Evolutionary conservation across 2,113 vertebrate genomes (phyloP).

Genomic region (Oxyura jamaicensis): DNA sequence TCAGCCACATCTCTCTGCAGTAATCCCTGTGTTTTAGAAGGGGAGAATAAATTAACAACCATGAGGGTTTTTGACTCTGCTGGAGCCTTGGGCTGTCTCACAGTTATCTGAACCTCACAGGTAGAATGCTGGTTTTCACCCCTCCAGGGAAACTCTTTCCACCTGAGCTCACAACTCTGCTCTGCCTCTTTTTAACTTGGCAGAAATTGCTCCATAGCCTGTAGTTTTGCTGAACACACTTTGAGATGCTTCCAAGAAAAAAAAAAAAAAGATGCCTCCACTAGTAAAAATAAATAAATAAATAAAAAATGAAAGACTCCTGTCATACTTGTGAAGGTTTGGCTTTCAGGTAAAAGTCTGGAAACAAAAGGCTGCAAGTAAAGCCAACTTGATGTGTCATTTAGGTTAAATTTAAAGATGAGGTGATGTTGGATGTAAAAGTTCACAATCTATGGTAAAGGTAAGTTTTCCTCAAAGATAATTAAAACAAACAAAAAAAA

Average conservation of each 20-base stretch:
- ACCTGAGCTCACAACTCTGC: background rate
- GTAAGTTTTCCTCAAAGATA: background rate
- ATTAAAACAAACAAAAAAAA: too few species aligned
- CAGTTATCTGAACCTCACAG: background rate
- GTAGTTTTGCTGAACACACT: background rate
- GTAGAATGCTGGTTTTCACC: background rate
- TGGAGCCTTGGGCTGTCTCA: background rate
- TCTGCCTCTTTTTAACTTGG: background rate
- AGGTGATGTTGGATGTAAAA: background rate
- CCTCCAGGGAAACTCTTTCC: background rate
- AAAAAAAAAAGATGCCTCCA: background rate
- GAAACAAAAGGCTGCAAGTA: background rate
- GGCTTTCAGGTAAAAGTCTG: background rate
- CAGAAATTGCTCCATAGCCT: background rate
- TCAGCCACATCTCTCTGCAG: constrained; percentile 16
- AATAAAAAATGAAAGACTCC: background rate
- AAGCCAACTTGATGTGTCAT: background rate
- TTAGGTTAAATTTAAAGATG: background rate
- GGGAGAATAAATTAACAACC: constrained; percentile 4
- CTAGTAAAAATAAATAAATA: background rate
- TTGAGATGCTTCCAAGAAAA: background rate
- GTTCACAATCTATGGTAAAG: background rate
- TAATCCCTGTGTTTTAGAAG: background rate
- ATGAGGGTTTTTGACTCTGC: background rate
- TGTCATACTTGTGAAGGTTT: background rate